phyloP scores from a whole-genome alignment of 2,113 vertebrate genomes.

The Gallinago jamesoni region DNA sequence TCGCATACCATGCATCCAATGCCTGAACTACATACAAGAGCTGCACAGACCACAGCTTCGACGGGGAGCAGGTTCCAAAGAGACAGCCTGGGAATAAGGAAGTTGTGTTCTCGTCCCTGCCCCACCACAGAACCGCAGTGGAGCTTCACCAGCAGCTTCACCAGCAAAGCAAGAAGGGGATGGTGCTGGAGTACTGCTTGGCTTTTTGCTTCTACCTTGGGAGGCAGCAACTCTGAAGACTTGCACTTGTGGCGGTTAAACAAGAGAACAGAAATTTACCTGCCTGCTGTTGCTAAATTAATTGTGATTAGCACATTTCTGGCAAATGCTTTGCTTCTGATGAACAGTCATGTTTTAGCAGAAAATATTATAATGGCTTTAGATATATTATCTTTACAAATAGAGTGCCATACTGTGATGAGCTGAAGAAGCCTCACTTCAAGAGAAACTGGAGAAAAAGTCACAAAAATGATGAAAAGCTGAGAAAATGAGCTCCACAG shows the following conservation, averaged over 20 bases:
- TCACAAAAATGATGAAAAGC: neutral
- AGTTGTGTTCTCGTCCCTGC: neutral
- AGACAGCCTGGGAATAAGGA: neutral
- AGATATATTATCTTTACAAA: neutral
- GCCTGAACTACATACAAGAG: neutral
- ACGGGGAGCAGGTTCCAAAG: fast-evolving
- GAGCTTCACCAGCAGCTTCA: neutral
- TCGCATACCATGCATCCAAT: neutral
- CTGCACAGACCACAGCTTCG: neutral
- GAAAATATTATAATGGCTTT: neutral
- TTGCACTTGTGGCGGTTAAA: fast-evolving
- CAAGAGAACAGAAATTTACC: neutral
- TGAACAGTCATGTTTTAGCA: neutral
- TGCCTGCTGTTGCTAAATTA: neutral
- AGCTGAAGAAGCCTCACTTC: neutral
- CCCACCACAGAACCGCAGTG: fast-evolving
- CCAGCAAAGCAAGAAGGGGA: neutral
- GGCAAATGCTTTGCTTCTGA: neutral
- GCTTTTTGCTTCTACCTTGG: neutral
- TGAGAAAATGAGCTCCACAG: neutral
- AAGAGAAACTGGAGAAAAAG: neutral
- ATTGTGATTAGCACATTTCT: neutral
- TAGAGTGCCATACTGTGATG: neutral
- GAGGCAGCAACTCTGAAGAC: neutral
- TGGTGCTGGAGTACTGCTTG: neutral